Conservation (phyloP, 2,888 invertebrate genomes). For the Hoplodrina ambigua region DNA sequence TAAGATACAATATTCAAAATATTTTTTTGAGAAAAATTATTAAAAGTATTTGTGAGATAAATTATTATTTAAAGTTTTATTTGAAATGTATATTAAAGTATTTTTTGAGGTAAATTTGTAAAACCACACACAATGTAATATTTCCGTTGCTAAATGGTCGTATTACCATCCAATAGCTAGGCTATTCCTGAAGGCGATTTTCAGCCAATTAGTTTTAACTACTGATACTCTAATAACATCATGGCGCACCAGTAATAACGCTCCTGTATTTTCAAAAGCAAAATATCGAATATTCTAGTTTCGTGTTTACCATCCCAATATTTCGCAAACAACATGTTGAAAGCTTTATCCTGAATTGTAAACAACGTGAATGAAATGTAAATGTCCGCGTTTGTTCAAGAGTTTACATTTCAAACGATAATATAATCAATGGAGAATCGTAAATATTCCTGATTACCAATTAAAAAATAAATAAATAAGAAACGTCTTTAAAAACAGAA, state of each 20-base stretch:
- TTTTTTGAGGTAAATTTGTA: no score
- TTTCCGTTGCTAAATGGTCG: no score
- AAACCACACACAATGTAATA: no score
- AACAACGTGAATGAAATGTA: constrained; percentile 16
- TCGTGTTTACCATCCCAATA: constrained; percentile 24
- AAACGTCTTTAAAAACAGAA: no score
- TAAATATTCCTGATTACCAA: no score
- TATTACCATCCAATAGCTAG: neutral
- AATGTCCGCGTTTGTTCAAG: neutral
- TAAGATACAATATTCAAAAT: no score
- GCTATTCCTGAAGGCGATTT: neutral
- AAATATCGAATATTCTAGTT: constrained; percentile 32
- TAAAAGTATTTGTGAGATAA: no score
- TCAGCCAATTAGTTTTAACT: constrained; percentile 10
- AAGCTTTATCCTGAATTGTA: constrained; percentile 21
- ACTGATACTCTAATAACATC: constrained; percentile 16
- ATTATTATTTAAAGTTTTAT: no score
- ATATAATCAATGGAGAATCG: neutral
- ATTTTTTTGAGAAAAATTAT: no score
- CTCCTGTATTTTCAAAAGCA: constrained; percentile 15
- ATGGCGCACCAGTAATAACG: neutral
- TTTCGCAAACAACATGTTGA: constrained; percentile 27
- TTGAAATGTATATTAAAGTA: no score
- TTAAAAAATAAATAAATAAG: no score
- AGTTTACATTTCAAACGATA: constrained; percentile 6